Conservation (phyloP, 1,140 invertebrate species). For the Rhagoletis pomonella region DNA sequence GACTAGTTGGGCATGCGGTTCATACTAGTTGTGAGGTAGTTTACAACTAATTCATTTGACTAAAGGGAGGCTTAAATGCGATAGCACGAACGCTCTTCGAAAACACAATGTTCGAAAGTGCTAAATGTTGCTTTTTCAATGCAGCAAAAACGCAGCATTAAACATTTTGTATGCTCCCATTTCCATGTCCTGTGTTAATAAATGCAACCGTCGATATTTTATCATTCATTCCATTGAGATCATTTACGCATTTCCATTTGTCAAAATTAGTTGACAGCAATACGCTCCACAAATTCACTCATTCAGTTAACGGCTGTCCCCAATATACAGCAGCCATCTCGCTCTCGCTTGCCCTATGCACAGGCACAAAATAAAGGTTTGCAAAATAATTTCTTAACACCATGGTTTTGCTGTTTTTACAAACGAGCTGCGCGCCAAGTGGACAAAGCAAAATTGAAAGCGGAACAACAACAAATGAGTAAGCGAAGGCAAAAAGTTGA, state of each 20-base stretch:
- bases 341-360: constrained; percentile 55
- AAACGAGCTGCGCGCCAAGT: constrained; percentile 62
- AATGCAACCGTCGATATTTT: constrained; percentile 1
- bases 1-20: no score
- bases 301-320: background rate
- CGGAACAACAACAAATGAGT: constrained; percentile 55
- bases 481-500: constrained; percentile 47
- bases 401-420: constrained; percentile 3
- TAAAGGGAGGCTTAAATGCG: no score
- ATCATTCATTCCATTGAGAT: constrained; percentile 51
- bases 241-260: constrained; percentile 2
- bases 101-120: no score
- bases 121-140: no score
- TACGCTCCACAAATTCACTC: constrained; percentile 45
- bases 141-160: no score
- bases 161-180: no score
- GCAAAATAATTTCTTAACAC: background rate
- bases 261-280: constrained; percentile 32
- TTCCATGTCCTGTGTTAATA: background rate
- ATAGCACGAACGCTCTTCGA: no score
- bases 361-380: constrained; percentile 52
- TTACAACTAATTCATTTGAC: no score
- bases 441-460: constrained; percentile 42
- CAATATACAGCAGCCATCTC: constrained; percentile 31
- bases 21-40: no score